phyloP scores from a whole-genome alignment of 2,113 vertebrate species.

The Brachyistius frenatus region DNA sequence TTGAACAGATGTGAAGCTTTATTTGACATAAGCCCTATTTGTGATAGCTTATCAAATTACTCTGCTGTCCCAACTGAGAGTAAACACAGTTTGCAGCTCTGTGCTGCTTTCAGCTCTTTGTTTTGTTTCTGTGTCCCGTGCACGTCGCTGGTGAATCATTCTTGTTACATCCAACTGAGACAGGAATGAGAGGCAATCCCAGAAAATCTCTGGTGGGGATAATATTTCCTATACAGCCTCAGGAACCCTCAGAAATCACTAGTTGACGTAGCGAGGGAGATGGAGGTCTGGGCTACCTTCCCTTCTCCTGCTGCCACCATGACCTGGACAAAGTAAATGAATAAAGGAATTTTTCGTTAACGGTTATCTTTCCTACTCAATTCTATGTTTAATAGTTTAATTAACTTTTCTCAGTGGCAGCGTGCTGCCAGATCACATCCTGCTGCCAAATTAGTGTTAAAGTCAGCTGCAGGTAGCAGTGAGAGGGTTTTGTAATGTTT shows the following conservation, averaged over 20 bases:
- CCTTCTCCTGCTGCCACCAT: background rate
- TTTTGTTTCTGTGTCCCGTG: background rate
- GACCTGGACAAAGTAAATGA: background rate
- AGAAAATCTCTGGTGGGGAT: background rate
- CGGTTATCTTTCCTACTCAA: background rate
- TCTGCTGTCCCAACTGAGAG: background rate
- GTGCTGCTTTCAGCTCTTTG: background rate
- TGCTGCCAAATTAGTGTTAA: conserved; percentile 7
- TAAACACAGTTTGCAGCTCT: background rate
- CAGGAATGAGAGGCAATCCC: background rate
- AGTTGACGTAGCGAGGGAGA: background rate
- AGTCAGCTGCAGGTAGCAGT: conserved; percentile 22
- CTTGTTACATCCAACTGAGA: background rate
- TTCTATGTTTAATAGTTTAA: conserved; percentile 28
- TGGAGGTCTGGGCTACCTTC: background rate
- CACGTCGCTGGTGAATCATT: background rate
- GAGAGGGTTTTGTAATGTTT: conserved; percentile 8
- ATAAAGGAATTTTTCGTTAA: background rate
- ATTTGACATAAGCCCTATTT: background rate
- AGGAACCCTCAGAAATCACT: background rate
- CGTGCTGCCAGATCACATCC: background rate
- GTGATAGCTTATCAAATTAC: background rate
- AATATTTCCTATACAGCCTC: background rate
- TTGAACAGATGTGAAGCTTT: background rate
- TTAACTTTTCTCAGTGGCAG: conserved; percentile 17